Conservation (phyloP, 2,113 vertebrate genomes). For the Marmota flaviventris region DNA sequence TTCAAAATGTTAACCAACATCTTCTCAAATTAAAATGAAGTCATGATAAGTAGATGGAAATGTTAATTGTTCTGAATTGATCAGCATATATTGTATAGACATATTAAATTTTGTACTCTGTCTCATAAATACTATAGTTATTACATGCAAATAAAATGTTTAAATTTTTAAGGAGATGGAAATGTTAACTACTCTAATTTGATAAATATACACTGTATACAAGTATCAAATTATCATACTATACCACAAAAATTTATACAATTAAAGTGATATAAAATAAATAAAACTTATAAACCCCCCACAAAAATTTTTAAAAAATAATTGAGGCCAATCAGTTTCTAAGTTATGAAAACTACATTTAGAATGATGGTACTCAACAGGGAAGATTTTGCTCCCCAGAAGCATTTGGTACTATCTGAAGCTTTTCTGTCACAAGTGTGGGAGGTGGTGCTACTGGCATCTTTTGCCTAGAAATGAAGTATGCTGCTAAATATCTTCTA, state of each 20-base stretch:
- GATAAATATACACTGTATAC: neutral
- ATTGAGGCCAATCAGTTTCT: neutral
- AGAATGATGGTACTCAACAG: neutral
- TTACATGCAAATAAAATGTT: neutral
- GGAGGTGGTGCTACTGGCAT: neutral
- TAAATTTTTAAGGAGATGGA: neutral
- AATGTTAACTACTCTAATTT: neutral
- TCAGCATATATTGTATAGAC: neutral
- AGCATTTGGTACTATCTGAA: neutral
- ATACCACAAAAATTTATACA: neutral
- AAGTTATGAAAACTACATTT: neutral
- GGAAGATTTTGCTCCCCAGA: neutral
- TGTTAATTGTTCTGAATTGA: neutral
- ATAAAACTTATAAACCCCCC: neutral
- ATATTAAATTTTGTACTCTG: neutral
- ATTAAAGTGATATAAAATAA: neutral
- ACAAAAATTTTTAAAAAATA: neutral
- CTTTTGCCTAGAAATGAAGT: neutral
- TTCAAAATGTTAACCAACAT: conserved; percentile 6
- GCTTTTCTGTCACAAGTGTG: neutral
- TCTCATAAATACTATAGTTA: neutral
- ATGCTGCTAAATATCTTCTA: neutral
- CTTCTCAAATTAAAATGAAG: conserved; percentile 2
- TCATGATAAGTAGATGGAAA: neutral
- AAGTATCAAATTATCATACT: neutral